A percentile compares a stretch with the other conserved stretches of the same genome.
Evolutionary conservation across 2,797 vertebrate species (phyloP).

Genomic region (Danio aesculapii): DNA sequence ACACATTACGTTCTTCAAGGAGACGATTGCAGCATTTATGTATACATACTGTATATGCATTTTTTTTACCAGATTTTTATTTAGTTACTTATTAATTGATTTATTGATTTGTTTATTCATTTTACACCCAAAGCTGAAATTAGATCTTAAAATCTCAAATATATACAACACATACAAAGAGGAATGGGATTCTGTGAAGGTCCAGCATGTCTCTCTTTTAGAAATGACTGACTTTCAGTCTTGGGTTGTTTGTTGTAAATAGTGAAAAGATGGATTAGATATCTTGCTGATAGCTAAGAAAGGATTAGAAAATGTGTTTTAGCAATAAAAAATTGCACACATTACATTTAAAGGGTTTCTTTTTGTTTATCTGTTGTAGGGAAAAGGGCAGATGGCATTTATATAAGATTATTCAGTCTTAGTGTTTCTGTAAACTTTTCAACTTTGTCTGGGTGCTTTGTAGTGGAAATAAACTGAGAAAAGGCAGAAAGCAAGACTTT

Average conservation of each 20-base stretch:
- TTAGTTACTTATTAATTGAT: too few species aligned
- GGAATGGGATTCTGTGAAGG: neutral
- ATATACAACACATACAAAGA: too few species aligned
- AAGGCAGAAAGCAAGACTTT: neutral
- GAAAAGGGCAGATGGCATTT: constrained; percentile 75
- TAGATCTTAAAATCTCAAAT: neutral
- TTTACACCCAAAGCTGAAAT: neutral
- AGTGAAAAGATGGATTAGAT: neutral
- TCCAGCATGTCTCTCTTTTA: neutral
- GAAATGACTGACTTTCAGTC: neutral
- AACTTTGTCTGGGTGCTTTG: constrained; percentile 22
- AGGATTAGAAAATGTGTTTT: constrained; percentile 2
- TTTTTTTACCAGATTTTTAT: too few species aligned
- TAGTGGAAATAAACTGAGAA: neutral
- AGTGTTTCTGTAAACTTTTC: constrained; percentile 60
- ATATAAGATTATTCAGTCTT: constrained; percentile 61
- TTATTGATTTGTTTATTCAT: too few species aligned
- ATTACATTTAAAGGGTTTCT: constrained; percentile 62
- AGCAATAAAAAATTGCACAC: constrained; percentile 5
- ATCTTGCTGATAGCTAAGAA: constrained; percentile 2
- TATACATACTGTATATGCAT: too few species aligned
- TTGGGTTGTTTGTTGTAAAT: neutral
- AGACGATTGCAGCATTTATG: too few species aligned
- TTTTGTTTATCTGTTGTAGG: constrained; percentile 63
- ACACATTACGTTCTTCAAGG: too few species aligned